Base-by-base conservation (phyloP, 2,888 invertebrate species). In the Romanomermis culicivorax region DNA sequence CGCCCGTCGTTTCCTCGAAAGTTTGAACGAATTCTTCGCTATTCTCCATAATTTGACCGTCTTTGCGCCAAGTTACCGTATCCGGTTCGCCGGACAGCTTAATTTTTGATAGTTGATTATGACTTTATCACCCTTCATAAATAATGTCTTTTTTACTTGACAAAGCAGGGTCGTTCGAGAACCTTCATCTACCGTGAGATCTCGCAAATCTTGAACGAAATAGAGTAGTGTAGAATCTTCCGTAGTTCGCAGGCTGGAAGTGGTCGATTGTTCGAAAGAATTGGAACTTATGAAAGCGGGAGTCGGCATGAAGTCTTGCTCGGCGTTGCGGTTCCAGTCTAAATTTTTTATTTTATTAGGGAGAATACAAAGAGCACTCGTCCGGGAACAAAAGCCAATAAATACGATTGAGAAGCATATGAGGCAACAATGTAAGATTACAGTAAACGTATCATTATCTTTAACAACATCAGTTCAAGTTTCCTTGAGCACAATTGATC, bases 31-130 rank as follows among this genome's bases (percentile, higher is more conserved):
- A 57, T 25, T 57, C 57, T 29, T 51, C 55, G 2, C 57, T 55
- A 2, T 24, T 2, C 27, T 57, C 57, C 57, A 57, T 57, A 17
- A 57, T n/a, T 23, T 57, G 36, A 2, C 55, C 55, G 42, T 57
- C 57, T 29, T 57, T 57, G 23, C 52, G 42, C 57, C 57, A 57
- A 3, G 17, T 20, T 2, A 56, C 50, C 17, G 25, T 29, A 7
- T 7, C 20, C 27, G 50, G 50, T 49, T 49, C 29, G 7, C 50
- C 50, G 7, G 11, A 3, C 7, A 49, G 14, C 50, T 49, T 45
- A 23, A 45, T 17, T 45, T 45, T 11, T 23, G 11, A 11, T 36
- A 17, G 36, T 36, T 36, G 7, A 36, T 36, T 36, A 11, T 17
- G 29, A 7, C 29, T 42, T 7, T 17, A 20, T 30, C 3, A 51